Base-by-base conservation (phyloP, 2,113 vertebrate genomes). In the Chionodraco myersi region DNA sequence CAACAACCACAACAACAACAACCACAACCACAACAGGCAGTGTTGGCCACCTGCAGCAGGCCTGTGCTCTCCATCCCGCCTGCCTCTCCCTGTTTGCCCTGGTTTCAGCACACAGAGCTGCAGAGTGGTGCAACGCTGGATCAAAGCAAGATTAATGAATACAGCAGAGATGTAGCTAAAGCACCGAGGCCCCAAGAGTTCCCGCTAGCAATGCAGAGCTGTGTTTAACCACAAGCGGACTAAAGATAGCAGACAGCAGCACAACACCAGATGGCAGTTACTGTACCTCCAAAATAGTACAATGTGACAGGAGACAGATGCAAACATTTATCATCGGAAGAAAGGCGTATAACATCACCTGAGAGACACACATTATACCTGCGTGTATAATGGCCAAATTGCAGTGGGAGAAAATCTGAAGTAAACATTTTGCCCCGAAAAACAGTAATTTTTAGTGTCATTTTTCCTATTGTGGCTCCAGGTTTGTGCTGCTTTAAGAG, bases 141-240 rank as follows among this genome's bases (percentile, higher is more conserved):
- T 91, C 84, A 87, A 88, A 90, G 77, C 75, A 79, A 79, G 75
- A 89, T 57, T 81, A 91, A 91, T 89, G 83, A 89, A 86, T 86
- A 80, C 65, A 88, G 86, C 81, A 77, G 84, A 86, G 80, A 72
- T 66, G 75, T 41, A 79, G 79, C 83, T 75, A 68, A 67, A 77
- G 60, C 58, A 68, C 68, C 6, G 10, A 82, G 84, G 58, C 86
- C 80, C 79, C 45, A 15, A 88, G 67, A 80, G 73, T 54, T 74
- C 69, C 82, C n/a, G 75, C 68, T 86, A 59, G 2, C 77, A 59
- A 52, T 56, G 75, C 78, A 74, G 77, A 75, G 75, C 72, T 80
- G 77, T 79, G 77, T 87, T 86, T 84, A 86, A 82, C 62, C 62
- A 69, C 56, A 59, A 72, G 68, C n/a, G 75, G 54, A 77, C 82